A percentile compares a stretch with the other conserved stretches of the same genome.
phyloP scores from a whole-genome alignment of 2,113 vertebrate species.

The Lonchura striata region DNA sequence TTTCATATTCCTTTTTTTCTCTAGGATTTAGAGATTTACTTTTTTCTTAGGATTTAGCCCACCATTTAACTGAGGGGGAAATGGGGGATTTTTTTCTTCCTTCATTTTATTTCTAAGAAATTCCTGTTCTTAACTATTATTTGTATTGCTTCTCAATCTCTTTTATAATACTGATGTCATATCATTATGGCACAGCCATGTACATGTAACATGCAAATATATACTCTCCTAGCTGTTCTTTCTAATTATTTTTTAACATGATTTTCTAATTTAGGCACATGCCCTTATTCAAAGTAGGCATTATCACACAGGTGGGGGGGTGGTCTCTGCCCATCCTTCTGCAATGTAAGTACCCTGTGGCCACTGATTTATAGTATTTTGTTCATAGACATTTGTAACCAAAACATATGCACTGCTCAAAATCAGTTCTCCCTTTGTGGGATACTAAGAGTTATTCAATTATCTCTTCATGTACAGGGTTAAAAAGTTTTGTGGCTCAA shows the following conservation, averaged over 20 bases:
- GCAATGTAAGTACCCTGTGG: neutral
- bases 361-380: neutral
- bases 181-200: fast-evolving
- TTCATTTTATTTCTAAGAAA: neutral
- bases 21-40: neutral
- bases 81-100: fast-evolving
- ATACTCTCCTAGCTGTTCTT: neutral
- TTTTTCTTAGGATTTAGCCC: neutral
- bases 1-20: neutral
- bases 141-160: neutral
- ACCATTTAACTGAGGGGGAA: neutral
- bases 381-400: neutral
- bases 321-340: neutral
- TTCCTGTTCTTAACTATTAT: neutral
- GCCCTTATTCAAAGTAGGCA: neutral
- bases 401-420: neutral
- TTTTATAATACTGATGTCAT: neutral
- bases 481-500: neutral
- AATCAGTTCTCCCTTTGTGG: neutral
- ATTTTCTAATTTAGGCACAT: neutral
- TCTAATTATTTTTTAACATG: neutral
- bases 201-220: neutral
- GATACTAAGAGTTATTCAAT: neutral
- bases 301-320: neutral
- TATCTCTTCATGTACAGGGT: neutral